A percentile compares a stretch with the other conserved stretches of the same genome.
These are phyloP conservation scores for Chaitophorus viminalis DNA, from an alignment of 2,888 invertebrate genomes.

Conservation along the genomic window DNA sequence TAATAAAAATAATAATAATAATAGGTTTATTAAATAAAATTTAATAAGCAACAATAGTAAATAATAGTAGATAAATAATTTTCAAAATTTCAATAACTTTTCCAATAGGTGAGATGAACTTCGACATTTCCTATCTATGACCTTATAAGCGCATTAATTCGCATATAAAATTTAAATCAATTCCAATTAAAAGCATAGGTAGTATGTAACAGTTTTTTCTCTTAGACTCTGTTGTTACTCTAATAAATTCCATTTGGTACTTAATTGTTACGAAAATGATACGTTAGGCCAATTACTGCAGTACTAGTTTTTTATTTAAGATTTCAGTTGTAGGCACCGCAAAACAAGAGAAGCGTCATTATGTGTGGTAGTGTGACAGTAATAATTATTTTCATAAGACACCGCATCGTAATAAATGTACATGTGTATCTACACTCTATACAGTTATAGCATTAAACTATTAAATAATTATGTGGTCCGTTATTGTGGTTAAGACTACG, in stretches of 20 bases:
- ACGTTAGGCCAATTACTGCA: not conserved
- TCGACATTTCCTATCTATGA: too few relatives aligned
- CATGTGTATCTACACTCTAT: not conserved
- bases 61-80: too few relatives aligned
- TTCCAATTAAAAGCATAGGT: too few relatives aligned
- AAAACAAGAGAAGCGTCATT: not conserved
- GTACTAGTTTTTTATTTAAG: slow-evolving; percentile 11
- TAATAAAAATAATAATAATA: too few relatives aligned
- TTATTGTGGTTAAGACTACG: slow-evolving; percentile 45
- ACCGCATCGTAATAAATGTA: slow-evolving; percentile 13
- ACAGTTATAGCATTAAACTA: slow-evolving; percentile 28
- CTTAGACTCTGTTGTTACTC: not conserved
- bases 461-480: slow-evolving; percentile 31
- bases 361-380: slow-evolving; percentile 38
- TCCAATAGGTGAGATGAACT: too few relatives aligned
- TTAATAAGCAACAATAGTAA: too few relatives aligned
- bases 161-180: too few relatives aligned
- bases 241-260: not conserved
- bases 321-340: not conserved
- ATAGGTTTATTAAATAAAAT: too few relatives aligned
- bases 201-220: not conserved
- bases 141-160: too few relatives aligned
- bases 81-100: too few relatives aligned
- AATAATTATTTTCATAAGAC: slow-evolving; percentile 29
- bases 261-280: not conserved